A percentile compares a stretch with the other conserved stretches of the same genome.
Conservation (phyloP, 2,113 vertebrate genomes). For the Pungitius pungitius region DNA sequence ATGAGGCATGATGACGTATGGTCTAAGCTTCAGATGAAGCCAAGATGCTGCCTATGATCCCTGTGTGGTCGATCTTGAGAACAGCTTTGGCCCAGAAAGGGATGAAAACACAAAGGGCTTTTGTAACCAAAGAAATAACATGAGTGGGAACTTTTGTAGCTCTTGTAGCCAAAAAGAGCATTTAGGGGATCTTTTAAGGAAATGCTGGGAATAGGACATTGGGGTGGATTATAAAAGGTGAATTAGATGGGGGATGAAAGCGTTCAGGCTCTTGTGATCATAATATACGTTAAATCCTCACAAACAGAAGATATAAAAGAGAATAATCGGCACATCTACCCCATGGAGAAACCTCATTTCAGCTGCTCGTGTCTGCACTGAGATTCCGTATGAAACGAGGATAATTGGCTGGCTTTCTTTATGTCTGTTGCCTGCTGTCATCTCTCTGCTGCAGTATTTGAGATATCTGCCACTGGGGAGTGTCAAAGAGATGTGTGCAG, state of each 20-base stretch:
- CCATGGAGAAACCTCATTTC: conserved; percentile 15
- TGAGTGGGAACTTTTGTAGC: conserved; percentile 15
- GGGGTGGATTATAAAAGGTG: conserved; percentile 10
- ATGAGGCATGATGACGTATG: not conserved
- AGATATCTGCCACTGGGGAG: conserved; percentile 59
- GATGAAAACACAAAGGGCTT: conserved; percentile 12
- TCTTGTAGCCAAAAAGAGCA: conserved; percentile 47
- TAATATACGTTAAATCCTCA: conserved; percentile 35
- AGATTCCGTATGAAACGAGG: conserved; percentile 47
- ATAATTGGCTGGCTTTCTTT: conserved; percentile 69
- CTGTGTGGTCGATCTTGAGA: conserved; percentile 6
- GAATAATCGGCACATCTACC: conserved; percentile 14
- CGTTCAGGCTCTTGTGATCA: conserved; percentile 36
- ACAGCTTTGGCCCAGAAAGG: conserved; percentile 5
- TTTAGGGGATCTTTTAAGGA: conserved; percentile 51
- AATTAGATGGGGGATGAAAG: conserved; percentile 18
- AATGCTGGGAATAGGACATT: conserved; percentile 32
- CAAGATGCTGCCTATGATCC: conserved; percentile 3
- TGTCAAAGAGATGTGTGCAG: conserved; percentile 53
- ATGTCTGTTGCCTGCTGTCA: conserved; percentile 54
- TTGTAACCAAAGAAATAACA: conserved; percentile 35
- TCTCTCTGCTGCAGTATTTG: conserved; percentile 56
- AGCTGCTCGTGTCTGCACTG: conserved; percentile 31
- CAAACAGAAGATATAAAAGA: conserved; percentile 40
- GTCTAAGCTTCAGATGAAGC: not conserved